Percentiles rank a stretch among this genome's conserved stretches.
phyloP scores from a whole-genome alignment of 2,888 invertebrate species.

The Thereva unica region DNA sequence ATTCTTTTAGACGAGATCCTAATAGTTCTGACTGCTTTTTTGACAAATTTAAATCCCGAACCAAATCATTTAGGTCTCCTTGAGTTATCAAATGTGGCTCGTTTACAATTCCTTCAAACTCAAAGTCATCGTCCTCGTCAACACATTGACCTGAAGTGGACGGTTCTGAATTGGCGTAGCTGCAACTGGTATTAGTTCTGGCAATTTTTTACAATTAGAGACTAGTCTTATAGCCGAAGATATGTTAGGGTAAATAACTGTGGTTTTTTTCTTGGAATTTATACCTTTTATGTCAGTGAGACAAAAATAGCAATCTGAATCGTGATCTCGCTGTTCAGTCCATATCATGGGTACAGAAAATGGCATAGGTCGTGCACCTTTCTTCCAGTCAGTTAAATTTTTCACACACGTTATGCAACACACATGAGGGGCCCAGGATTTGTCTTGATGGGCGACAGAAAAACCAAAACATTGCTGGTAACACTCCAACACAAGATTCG shows the following conservation, averaged over 20 bases:
- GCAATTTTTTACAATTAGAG: constrained; percentile 28
- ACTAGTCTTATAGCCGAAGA: constrained; percentile 16
- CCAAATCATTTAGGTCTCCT: constrained; percentile 27
- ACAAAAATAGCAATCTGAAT: constrained; percentile 36
- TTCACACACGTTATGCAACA: constrained; percentile 32
- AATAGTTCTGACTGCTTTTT: constrained; percentile 31
- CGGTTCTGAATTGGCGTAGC: constrained; percentile 12
- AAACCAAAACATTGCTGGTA: constrained; percentile 20
- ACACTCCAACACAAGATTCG: constrained; percentile 12
- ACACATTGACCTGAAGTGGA: constrained; percentile 21
- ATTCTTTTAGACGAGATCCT: constrained; percentile 27
- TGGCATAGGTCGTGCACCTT: constrained; percentile 6
- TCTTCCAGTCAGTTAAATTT: constrained; percentile 28
- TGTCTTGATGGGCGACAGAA: constrained; percentile 34
- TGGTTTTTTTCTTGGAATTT: constrained; percentile 9
- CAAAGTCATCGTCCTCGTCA: constrained; percentile 8
- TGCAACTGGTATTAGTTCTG: constrained; percentile 17
- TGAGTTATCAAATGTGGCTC: constrained; percentile 31
- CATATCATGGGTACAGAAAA: constrained; percentile 18
- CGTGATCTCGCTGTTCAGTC: constrained; percentile 29
- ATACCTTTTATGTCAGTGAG: constrained; percentile 23
- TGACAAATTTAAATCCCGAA: constrained; percentile 33
- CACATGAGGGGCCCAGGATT: constrained; percentile 30
- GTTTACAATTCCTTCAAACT: constrained; percentile 26
- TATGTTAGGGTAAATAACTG: constrained; percentile 31